A percentile compares a stretch with the other conserved stretches of the same genome.
Evolutionary conservation across 2,888 invertebrate species (phyloP).

Genomic region (Coenonympha glycerion): DNA sequence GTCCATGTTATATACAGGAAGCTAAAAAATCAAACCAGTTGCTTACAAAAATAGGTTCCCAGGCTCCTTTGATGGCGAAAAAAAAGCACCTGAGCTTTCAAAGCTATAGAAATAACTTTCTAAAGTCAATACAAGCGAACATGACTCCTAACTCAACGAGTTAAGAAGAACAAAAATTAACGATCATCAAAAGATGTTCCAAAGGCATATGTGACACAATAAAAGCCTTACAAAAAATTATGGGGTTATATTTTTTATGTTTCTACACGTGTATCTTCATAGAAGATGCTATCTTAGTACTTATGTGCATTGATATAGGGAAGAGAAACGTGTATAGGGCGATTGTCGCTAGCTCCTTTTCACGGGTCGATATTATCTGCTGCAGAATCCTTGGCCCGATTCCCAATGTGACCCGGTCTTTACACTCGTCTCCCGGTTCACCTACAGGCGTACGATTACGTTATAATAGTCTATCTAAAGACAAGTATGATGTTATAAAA

Average conservation of each 20-base stretch:
- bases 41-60: constrained; percentile 9
- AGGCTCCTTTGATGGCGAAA: constrained; percentile 1
- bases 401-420: constrained; percentile 46
- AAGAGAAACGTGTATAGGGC: constrained; percentile 1
- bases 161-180: constrained; percentile 5
- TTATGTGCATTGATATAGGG: constrained; percentile 9
- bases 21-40: not conserved
- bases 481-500: no score
- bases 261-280: constrained; percentile 10
- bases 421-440: constrained; percentile 33
- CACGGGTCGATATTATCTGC: constrained; percentile 28
- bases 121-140: constrained; percentile 7
- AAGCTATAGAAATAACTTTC: constrained; percentile 8
- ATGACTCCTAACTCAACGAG: not conserved
- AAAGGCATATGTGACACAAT: constrained; percentile 11
- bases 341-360: constrained; percentile 8
- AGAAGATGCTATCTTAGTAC: constrained; percentile 3
- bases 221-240: constrained; percentile 16
- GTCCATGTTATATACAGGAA: not conserved
- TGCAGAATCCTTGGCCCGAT: constrained; percentile 51
- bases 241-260: constrained; percentile 3
- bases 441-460: constrained; percentile 4
- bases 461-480: no score
- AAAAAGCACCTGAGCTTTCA: constrained; percentile 7
- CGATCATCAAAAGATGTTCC: constrained; percentile 7